Evolutionary conservation across 2,888 invertebrate genomes (phyloP), one percentile per base, ranked within the genome.

Genomic region (Plusia festucae): DNA sequence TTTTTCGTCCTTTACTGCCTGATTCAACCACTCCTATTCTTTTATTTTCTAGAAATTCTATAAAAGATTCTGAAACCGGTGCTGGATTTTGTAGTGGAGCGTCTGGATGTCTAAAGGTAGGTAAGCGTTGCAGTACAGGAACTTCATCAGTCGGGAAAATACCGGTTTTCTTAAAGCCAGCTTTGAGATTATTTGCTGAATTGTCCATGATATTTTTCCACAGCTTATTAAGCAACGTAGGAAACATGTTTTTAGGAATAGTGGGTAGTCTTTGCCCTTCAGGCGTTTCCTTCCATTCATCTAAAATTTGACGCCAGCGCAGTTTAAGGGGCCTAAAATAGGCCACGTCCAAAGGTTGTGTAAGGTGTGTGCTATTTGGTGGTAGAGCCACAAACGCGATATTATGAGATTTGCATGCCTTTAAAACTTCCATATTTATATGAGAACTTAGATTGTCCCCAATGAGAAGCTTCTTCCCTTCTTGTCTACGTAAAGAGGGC

Each of bases 91-190:
- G 32, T 8, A 32, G 32, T 32, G 32, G 32, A 32, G 32, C 32
- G 32, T 32, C 32, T 32, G 32, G 32, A 32, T 32, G 32, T 32
- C 32, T 32, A 32, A 32, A 32, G 8, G 32, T 32, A 44, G 66
- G 61, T 30, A 66, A 53, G 57, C 61, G 56, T 61, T 57, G 53
- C 34, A 66, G 58, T 40, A 66, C 61, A 53, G 46, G 13, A 57
- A 32, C 30, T 20, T 40, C 40, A 27, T 60, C 27, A 46, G 20
- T 20, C 20, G 68, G 68, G 51, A 34, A 68, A 68, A 72, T 68
- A 60, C 72, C 72, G 65, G 72, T 73, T 65, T 76, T 76, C 66
- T 62, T 68, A 46, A 71, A 75, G 52, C 75, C 71, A 55, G 67
- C 62, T 69, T 68, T 74, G 57, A 75, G 60, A 63, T 72, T 76